Base-by-base conservation (phyloP, 2,797 vertebrate species). In the Coregonus sp. region DNA sequence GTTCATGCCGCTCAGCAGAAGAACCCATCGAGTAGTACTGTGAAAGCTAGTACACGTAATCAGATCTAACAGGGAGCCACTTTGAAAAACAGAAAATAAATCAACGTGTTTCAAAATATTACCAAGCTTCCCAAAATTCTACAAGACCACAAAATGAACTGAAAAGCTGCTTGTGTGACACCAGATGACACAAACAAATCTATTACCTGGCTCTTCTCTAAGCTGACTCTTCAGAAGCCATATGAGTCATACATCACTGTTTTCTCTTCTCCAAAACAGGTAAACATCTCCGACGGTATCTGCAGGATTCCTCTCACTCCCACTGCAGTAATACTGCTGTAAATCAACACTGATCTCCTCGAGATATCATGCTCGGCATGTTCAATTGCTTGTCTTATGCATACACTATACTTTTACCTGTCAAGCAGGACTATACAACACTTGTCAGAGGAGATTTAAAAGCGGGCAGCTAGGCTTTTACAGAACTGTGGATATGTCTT, bases 371-470 rank as follows among this genome's bases (percentile, higher is more conserved):
- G 51, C 50, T 66, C 61, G 73, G 68, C 74, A 74, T n/a, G 52
- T 75, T 40, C 73, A 73, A 77, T 70, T 66, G 51, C 74, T 73
- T 29, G 69, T 69, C 69, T 73, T 73, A 72, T 75, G 73, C 69
- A 73, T 75, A 73, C 37, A 71, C 73, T 76, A 71, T 25, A 54
- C 29, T 68, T 61, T 47, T 16, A 52, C 50, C 51, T 16, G 59
- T 71, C 65, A 47, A 6, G 4, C n/a, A 16, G 54, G 54, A 59
- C 15, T 4, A 18, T 56, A 16, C 52, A n/a, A 6, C 16, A 56
- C 52, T 56, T 56, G 56, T n/a, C 56, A 20, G 5, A 61, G 3
- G 6, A 61, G 18, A 61, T 61, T 61, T 61, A 61, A 9, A 61
- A 6, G 56, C n/a, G n/a, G 56, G 4, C 2, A 61, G 56, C 40